Evolutionary conservation across 2,113 vertebrate species (phyloP).

Genomic region (Pampusana beccarii): DNA sequence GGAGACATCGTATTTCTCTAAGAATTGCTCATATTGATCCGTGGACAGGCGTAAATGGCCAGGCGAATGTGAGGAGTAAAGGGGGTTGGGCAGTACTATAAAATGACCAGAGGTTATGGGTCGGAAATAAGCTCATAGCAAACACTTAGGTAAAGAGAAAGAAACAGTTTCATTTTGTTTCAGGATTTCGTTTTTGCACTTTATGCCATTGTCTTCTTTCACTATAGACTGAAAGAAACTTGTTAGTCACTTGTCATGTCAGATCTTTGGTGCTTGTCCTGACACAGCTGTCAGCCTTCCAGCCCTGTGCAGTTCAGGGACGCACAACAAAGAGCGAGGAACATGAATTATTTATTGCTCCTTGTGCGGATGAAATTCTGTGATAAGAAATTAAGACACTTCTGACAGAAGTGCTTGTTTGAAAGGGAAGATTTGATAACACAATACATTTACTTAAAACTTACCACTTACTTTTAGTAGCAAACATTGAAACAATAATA

Average conservation of each 20-base stretch:
- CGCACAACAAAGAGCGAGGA: constrained; percentile 79
- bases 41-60: constrained; percentile 93
- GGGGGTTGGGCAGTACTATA: constrained; percentile 77
- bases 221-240: constrained; percentile 81
- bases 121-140: constrained; percentile 80
- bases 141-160: constrained; percentile 80
- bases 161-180: constrained; percentile 78
- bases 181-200: constrained; percentile 72
- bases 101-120: constrained; percentile 83
- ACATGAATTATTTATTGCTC: constrained; percentile 87
- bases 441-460: constrained; percentile 56
- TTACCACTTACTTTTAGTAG: constrained; percentile 6
- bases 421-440: constrained; percentile 70
- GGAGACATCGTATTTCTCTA: constrained; percentile 96
- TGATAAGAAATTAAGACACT: constrained; percentile 85
- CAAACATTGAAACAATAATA: constrained; percentile 28
- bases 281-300: constrained; percentile 86
- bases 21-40: constrained; percentile 99
- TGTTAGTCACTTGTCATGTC: constrained; percentile 88
- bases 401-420: constrained; percentile 76
- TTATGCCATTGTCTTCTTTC: constrained; percentile 78
- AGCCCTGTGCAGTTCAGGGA: constrained; percentile 79
- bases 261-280: constrained; percentile 83
- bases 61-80: constrained; percentile 89
- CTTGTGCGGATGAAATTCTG: constrained; percentile 80